phyloP scores from a whole-genome alignment of 2,797 vertebrate species.

The Limnodromus scolopaceus region DNA sequence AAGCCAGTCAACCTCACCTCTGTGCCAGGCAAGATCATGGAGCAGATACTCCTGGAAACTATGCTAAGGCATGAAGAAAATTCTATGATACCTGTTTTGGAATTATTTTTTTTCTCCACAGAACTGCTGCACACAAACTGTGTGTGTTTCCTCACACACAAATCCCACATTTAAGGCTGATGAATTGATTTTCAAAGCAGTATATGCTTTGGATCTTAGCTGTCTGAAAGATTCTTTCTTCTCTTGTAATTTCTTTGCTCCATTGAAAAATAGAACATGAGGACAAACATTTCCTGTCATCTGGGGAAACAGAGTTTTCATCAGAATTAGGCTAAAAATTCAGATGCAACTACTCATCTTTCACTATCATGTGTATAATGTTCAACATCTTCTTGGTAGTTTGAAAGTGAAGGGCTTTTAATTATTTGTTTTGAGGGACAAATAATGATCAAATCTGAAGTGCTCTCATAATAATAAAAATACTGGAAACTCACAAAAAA shows the following conservation, averaged over 20 bases:
- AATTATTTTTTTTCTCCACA: not conserved
- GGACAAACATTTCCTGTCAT: not conserved
- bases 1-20: not conserved
- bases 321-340: not conserved
- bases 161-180: not conserved
- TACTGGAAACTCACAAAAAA: not conserved
- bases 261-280: not conserved
- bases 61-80: not conserved
- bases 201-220: not conserved
- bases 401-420: not conserved
- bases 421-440: not conserved
- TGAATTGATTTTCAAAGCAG: not conserved
- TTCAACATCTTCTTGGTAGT: not conserved
- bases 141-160: not conserved
- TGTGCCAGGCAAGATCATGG: not conserved
- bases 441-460: not conserved
- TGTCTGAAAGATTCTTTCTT: not conserved
- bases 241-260: not conserved
- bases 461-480: not conserved
- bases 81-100: not conserved
- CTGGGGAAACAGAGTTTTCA: not conserved
- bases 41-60: not conserved
- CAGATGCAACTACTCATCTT: not conserved
- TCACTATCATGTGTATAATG: rapidly evolving
- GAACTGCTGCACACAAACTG: not conserved